phyloP scores from a whole-genome alignment of 2,888 invertebrate genomes.

The Shargacucullia verbasci region DNA sequence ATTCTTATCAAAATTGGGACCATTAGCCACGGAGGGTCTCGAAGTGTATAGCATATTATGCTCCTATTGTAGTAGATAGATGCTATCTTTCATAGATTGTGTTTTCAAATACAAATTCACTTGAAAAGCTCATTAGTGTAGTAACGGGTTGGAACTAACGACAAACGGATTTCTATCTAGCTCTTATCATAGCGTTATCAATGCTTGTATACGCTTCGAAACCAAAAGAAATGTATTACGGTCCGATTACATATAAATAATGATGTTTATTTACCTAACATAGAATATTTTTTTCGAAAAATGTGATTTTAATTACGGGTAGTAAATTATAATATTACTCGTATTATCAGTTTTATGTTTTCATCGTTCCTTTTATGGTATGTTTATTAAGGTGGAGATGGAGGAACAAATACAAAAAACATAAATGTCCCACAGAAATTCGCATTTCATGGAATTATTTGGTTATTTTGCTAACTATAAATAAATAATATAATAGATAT shows the following conservation, averaged over 20 bases:
- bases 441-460: too few species aligned
- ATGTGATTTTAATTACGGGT: conserved; percentile 7
- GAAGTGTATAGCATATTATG: too few species aligned
- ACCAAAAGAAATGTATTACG: conserved; percentile 10
- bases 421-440: too few species aligned
- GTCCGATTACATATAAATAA: conserved; percentile 8
- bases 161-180: background rate
- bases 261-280: conserved; percentile 5
- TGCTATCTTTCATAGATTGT: too few species aligned
- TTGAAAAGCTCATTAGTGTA: background rate
- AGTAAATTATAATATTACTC: conserved; percentile 7
- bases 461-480: too few species aligned
- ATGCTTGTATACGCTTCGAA: background rate
- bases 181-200: conserved; percentile 1
- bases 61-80: too few species aligned
- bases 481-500: too few species aligned
- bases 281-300: background rate
- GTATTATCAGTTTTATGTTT: conserved; percentile 4
- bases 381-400: conserved; percentile 7
- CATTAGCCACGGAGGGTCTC: too few species aligned
- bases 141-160: background rate
- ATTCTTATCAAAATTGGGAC: too few species aligned
- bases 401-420: too few species aligned
- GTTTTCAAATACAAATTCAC: too few species aligned
- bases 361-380: conserved; percentile 6